Conservation (phyloP, 2,113 vertebrate genomes). For the Crotalus tigris region DNA sequence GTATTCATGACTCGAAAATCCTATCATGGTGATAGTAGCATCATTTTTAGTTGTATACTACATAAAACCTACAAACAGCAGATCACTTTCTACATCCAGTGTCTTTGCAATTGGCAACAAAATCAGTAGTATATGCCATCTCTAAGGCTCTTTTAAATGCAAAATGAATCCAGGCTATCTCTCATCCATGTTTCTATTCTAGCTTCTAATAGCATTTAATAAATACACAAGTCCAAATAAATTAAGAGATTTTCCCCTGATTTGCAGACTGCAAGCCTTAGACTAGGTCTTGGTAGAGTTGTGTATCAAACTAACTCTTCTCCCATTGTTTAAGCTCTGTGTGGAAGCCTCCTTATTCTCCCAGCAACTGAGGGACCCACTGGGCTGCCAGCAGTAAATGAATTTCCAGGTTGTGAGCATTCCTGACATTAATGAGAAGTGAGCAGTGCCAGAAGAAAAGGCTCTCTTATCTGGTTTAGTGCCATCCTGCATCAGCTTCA, state of each 20-base stretch:
- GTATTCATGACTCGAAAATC: conserved; percentile 59
- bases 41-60: conserved; percentile 60
- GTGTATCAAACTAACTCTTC: not conserved
- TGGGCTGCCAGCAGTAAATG: conserved; percentile 42
- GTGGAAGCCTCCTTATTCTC: not conserved
- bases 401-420: conserved; percentile 59
- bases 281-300: not conserved
- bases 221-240: not conserved
- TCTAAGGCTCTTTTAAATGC: not conserved
- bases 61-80: conserved; percentile 62
- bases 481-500: conserved; percentile 62
- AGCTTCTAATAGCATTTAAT: not conserved
- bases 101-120: conserved; percentile 61
- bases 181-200: not conserved
- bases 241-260: not conserved
- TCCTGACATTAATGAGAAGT: conserved; percentile 70
- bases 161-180: not conserved
- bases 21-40: conserved; percentile 54
- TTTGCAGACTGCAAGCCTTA: not conserved
- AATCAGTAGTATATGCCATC: conserved; percentile 31
- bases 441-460: conserved; percentile 65
- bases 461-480: conserved; percentile 66
- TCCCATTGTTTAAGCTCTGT: not conserved
- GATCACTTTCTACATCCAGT: conserved; percentile 62
- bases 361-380: conserved; percentile 37